Evolutionary conservation across 1,140 invertebrate species (phyloP), one percentile per base, ranked within the genome.

Genomic region (Harpegnathos saltator): DNA sequence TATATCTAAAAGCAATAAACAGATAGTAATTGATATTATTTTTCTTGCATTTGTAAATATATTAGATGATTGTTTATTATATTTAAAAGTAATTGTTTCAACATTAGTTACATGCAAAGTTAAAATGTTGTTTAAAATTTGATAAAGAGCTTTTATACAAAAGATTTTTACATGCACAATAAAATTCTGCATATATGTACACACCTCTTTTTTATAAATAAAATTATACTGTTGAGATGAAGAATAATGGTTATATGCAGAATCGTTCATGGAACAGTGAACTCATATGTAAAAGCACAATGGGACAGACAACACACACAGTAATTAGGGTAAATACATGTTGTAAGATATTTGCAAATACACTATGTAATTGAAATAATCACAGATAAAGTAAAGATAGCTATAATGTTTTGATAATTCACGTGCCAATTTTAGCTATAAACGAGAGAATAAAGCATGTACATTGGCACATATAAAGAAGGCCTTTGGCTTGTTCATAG

Each of bases 1-100:
- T 15, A 50, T 14, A 38, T n/a, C 88, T 89, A 73, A 54, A 89
- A 86, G 14, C 29, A 38, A 82, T 44, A 56, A 56, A 58, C 19
- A 82, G 33, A 24, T 50, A 15, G 26, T 61, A 56, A 38, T 56
- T 3, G 44, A 22, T 52, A 56, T 19, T 50, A 3, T 9, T 9
- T 44, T 44, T 44, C 38, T 44, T 44, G 7, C 9, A 1, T 44
- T 9, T 44, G 7, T 44, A 9, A 44, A 44, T 3, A 44, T 44
- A 44, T 44, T 44, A 44, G 11, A 44, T 44, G 7, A 44, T 44
- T 0, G 7, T 33, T 33, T 33, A 33, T 7, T 44, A 44, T 44
- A 44, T 44, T 44, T 44, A 33, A 33, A 33, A 33, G 38, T 44
- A 44, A 44, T 44, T 44, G 38, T 44, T 44, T 9, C 9, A 44